These are phyloP conservation scores for Patiria pectinifera DNA, from an alignment of 53 echinoderm and acorn worm species.

Conservation along the genomic window DNA sequence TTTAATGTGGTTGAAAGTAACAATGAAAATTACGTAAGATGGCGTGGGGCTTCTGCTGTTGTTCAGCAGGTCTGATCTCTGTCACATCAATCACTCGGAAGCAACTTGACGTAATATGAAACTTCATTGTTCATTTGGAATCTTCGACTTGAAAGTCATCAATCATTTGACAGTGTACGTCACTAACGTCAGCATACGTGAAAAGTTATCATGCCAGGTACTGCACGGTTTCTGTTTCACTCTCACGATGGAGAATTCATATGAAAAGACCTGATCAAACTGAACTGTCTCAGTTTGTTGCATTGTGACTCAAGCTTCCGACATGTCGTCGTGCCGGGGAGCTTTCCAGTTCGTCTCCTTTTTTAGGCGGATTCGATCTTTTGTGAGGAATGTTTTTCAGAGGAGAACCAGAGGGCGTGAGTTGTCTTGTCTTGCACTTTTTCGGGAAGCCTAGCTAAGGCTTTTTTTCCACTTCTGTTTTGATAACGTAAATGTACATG, in stretches of 20 bases:
- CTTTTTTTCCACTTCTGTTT: not conserved
- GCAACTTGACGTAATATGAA: not conserved
- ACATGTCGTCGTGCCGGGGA: not conserved
- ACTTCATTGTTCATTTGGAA: not conserved
- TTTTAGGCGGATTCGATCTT: not conserved
- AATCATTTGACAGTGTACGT: not conserved
- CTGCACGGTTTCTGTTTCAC: not conserved
- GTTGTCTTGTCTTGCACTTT: not conserved
- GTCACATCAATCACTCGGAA: no score
- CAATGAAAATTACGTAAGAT: no score
- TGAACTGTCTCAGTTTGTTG: not conserved
- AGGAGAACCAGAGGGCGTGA: conserved; percentile 4
- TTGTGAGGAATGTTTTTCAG: not conserved
- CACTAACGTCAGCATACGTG: no score
- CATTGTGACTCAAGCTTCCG: not conserved
- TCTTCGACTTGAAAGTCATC: not conserved
- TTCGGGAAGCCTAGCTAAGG: not conserved
- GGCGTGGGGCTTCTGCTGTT: no score
- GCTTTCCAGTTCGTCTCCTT: not conserved
- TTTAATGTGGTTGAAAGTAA: no score
- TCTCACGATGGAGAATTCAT: not conserved
- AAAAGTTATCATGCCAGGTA: not conserved
- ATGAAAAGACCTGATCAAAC: not conserved
- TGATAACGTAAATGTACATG: not conserved
- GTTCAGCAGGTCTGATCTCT: no score